Evolutionary conservation across 35 echinoderm and acorn worm genomes (phyloP).

Genomic region (Lytechinus pictus): DNA sequence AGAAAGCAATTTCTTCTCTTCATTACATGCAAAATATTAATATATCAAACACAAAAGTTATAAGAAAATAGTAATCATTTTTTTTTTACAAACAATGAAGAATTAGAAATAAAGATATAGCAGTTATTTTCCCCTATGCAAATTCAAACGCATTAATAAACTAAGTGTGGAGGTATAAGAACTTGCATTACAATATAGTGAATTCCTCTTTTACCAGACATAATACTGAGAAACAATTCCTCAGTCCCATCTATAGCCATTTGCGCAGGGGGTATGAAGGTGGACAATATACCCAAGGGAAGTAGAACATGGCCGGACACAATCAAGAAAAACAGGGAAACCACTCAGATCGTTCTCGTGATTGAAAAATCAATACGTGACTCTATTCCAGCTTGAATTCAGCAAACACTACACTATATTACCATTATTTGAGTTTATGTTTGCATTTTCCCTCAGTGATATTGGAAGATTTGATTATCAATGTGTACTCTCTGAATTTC

Average conservation of each 20-base stretch:
- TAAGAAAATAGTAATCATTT: neutral
- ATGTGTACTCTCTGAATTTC: neutral
- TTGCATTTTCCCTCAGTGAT: slow-evolving; percentile 1
- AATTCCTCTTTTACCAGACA: neutral
- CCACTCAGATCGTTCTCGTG: neutral
- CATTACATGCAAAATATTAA: neutral
- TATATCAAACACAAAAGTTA: too few relatives aligned
- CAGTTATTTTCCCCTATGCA: neutral
- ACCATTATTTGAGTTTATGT: slow-evolving; percentile 13
- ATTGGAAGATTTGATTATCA: slow-evolving; percentile 6
- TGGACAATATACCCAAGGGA: neutral
- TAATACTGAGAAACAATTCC: neutral
- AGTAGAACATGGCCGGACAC: neutral
- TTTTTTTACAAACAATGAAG: neutral
- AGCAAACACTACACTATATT: slow-evolving; percentile 12
- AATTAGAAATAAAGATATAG: neutral
- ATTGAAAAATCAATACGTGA: slow-evolving; percentile 19
- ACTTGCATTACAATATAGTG: too few relatives aligned
- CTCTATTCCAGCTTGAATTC: neutral
- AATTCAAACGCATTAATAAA: neutral
- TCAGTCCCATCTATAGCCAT: neutral
- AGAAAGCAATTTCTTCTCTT: neutral
- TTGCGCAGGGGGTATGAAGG: neutral
- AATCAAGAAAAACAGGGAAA: neutral
- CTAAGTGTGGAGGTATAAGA: too few relatives aligned